Conservation (phyloP, 2,888 invertebrate species). For the Drosophila cracens region DNA sequence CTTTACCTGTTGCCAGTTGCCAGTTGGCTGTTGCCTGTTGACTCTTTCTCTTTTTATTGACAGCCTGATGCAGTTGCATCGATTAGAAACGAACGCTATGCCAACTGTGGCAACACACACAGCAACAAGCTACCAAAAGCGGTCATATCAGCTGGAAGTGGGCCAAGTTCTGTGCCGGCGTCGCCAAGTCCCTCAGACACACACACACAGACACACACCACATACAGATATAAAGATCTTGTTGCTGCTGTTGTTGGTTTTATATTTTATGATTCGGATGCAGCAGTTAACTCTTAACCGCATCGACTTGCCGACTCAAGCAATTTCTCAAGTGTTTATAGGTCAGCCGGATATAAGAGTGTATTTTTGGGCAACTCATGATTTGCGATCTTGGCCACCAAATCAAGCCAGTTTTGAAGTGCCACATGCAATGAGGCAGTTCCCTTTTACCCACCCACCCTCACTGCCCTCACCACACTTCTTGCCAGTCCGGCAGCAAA, state of each 20-base stretch:
- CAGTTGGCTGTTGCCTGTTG: conserved; percentile 13
- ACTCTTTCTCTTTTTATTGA: conserved; percentile 53
- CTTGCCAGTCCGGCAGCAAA: conserved; percentile 37
- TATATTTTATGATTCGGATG: conserved; percentile 41
- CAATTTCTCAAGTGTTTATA: conserved; percentile 66
- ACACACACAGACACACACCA: conserved; percentile 7
- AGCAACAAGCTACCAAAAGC: conserved; percentile 52
- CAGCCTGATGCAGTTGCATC: conserved; percentile 51
- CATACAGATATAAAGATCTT: neutral
- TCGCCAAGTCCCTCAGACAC: conserved; percentile 37
- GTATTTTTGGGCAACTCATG: conserved; percentile 26
- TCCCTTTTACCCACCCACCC: neutral
- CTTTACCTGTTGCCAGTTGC: conserved; percentile 15
- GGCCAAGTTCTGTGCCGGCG: conserved; percentile 66
- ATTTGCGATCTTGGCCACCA: conserved; percentile 44
- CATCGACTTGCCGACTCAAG: conserved; percentile 40
- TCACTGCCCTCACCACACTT: neutral
- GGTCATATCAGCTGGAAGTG: conserved; percentile 68
- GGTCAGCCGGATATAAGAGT: conserved; percentile 66
- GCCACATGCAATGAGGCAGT: conserved; percentile 7
- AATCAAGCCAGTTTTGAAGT: conserved; percentile 63
- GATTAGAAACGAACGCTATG: conserved; percentile 46
- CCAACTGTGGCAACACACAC: conserved; percentile 7
- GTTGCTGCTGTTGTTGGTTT: conserved; percentile 7
- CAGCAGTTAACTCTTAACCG: conserved; percentile 23